Evolutionary conservation across 2,113 vertebrate species (phyloP).

Genomic region (Isurus oxyrinchus): DNA sequence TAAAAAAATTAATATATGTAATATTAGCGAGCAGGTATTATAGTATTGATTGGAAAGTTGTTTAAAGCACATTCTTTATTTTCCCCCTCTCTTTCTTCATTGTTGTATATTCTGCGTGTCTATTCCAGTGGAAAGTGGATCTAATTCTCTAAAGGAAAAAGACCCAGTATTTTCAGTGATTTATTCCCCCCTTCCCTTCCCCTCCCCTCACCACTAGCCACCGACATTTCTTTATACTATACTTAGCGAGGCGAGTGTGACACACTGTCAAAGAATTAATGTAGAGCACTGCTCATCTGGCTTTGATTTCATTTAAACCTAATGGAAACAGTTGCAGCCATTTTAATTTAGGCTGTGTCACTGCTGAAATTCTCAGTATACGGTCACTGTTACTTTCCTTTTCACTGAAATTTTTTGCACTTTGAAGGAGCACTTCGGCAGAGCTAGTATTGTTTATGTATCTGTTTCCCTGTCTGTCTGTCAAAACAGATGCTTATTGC

Average conservation of each 20-base stretch:
- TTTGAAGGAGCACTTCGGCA: background rate
- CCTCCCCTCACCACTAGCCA: background rate
- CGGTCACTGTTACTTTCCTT: background rate
- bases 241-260: background rate
- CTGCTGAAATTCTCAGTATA: background rate
- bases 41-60: background rate
- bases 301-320: constrained; percentile 7
- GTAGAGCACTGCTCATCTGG: constrained; percentile 5
- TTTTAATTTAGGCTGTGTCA: background rate
- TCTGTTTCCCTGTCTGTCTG: background rate
- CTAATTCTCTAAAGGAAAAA: background rate
- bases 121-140: background rate
- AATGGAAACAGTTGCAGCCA: constrained; percentile 21
- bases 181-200: background rate
- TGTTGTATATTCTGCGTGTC: background rate
- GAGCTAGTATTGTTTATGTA: background rate
- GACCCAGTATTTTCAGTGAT: background rate
- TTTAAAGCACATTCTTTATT: background rate
- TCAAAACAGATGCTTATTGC: background rate
- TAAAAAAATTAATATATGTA: background rate
- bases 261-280: background rate
- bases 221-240: background rate
- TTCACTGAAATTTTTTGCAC: background rate
- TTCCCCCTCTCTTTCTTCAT: background rate
- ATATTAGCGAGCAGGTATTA: background rate